phyloP scores from a whole-genome alignment of 2,797 vertebrate genomes.

The Poecilia picta region DNA sequence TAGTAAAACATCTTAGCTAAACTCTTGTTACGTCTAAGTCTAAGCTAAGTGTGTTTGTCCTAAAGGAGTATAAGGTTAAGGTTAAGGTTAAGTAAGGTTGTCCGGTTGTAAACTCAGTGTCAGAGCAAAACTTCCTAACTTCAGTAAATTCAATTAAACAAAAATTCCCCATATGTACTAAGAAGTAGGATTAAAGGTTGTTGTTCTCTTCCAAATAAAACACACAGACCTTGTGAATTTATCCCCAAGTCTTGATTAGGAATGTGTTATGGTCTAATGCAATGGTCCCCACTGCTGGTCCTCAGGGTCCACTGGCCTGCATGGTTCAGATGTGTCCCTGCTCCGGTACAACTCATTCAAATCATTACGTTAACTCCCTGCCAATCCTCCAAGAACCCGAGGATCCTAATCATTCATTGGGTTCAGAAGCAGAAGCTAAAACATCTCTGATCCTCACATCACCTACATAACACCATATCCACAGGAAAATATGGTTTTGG shows the following conservation, averaged over 20 bases:
- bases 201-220: background rate
- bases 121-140: background rate
- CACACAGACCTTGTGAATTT: background rate
- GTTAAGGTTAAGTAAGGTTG: background rate
- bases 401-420: background rate
- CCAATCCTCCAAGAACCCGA: background rate
- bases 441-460: background rate
- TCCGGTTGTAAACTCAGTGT: background rate
- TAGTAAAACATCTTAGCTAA: background rate
- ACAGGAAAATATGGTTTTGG: background rate
- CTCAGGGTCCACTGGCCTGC: background rate
- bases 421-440: background rate
- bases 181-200: background rate
- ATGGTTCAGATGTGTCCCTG: background rate
- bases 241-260: background rate
- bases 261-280: background rate
- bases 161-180: background rate
- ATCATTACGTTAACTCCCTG: background rate
- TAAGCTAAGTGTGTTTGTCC: background rate
- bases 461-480: background rate
- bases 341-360: background rate
- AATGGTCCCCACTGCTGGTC: background rate
- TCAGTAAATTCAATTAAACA: background rate
- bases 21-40: background rate
- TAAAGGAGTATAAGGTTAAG: background rate